Conservation (phyloP, 2,888 invertebrate species). For the Polyommatus icarus region DNA sequence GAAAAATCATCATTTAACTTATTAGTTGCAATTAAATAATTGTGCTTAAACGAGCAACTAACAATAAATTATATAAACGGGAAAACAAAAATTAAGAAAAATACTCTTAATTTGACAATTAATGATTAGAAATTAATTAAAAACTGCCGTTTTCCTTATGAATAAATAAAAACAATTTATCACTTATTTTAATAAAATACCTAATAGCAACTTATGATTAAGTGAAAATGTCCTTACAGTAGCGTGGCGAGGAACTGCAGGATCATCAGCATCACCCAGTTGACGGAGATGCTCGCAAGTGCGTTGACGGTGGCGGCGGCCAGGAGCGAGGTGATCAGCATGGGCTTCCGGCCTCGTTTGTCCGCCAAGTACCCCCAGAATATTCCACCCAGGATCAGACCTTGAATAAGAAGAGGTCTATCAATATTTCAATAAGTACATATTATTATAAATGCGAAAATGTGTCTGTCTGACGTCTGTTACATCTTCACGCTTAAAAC, state of each 20-base stretch:
- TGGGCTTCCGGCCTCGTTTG: conserved; percentile 56
- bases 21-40: neutral
- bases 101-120: neutral
- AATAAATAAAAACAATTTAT: too few species aligned
- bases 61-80: too few species aligned
- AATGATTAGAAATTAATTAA: neutral
- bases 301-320: conserved; percentile 53
- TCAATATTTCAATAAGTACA: too few species aligned
- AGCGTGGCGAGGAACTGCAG: conserved; percentile 59
- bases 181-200: too few species aligned
- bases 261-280: conserved; percentile 66
- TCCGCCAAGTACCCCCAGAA: conserved; percentile 68
- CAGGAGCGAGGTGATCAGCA: conserved; percentile 55
- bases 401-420: too few species aligned
- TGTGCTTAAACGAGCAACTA: neutral
- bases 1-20: too few species aligned
- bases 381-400: conserved; percentile 55
- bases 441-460: too few species aligned
- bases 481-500: too few species aligned
- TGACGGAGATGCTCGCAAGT: conserved; percentile 62
- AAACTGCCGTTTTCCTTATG: too few species aligned
- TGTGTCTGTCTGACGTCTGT: too few species aligned
- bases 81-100: neutral
- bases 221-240: conserved; percentile 52
- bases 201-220: too few species aligned